Percentiles rank a stretch among this genome's conserved stretches.
Conservation (phyloP, 1,140 invertebrate species). For the Dendrolimus kikuchii region DNA sequence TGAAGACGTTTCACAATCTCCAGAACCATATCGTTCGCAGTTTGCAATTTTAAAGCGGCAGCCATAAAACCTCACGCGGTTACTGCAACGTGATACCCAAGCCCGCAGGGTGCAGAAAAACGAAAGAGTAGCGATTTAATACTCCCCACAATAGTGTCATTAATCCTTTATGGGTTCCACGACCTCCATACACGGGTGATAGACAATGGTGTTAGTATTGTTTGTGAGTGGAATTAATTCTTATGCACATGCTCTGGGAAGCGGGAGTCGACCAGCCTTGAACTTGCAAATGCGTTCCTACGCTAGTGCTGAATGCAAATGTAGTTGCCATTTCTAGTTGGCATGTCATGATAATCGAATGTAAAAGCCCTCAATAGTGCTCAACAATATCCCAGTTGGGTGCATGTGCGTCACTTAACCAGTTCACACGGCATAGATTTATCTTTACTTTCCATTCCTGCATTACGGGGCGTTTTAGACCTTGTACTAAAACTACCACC, state of each 20-base stretch:
- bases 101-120: slow-evolving; percentile 34
- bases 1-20: no score
- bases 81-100: slow-evolving; percentile 7
- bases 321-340: slow-evolving; percentile 55
- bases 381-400: neutral
- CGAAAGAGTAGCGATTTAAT: slow-evolving; percentile 39
- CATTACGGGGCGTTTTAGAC: no score
- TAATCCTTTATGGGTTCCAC: slow-evolving; percentile 62
- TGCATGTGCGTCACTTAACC: no score
- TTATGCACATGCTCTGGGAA: slow-evolving; percentile 63
- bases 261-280: slow-evolving; percentile 56
- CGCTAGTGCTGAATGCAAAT: slow-evolving; percentile 52
- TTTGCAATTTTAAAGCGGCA: neutral
- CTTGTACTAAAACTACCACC: no score
- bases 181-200: slow-evolving; percentile 51
- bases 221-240: slow-evolving; percentile 66
- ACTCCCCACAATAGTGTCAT: slow-evolving; percentile 59
- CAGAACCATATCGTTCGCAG: no score
- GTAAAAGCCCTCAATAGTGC: slow-evolving; percentile 10
- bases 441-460: no score
- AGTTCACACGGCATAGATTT: no score
- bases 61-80: slow-evolving; percentile 9
- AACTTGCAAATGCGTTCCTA: slow-evolving; percentile 53
- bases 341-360: slow-evolving; percentile 36
- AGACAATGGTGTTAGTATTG: slow-evolving; percentile 65